These are phyloP conservation scores for Holotrichia oblita DNA, from an alignment of 1,140 invertebrate species.

Conservation along the genomic window DNA sequence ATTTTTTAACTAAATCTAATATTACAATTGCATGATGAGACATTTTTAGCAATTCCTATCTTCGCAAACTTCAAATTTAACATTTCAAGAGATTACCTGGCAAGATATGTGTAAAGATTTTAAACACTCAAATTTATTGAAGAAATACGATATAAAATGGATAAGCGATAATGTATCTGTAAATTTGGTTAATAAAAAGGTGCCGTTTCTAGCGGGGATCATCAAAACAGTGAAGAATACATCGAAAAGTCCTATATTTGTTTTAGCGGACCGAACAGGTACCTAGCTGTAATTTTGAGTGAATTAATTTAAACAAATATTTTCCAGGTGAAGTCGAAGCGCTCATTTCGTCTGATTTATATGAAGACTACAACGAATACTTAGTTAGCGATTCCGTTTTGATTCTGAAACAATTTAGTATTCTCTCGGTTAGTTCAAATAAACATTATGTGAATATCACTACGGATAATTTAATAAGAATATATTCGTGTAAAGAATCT, in stretches of 20 bases:
- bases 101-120: constrained; percentile 22
- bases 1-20: no score
- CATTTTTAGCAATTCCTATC: neutral
- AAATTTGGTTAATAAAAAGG: constrained; percentile 22
- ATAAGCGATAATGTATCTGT: neutral
- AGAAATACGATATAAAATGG: neutral
- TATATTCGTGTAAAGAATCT: constrained; percentile 2
- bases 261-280: neutral
- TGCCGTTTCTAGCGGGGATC: neutral
- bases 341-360: neutral
- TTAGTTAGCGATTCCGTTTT: neutral
- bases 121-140: neutral
- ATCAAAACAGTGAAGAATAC: neutral
- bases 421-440: neutral
- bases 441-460: constrained; percentile 24
- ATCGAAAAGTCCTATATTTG: constrained; percentile 7
- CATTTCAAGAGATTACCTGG: neutral
- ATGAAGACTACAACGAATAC: constrained; percentile 13
- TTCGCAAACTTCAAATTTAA: neutral
- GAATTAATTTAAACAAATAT: neutral
- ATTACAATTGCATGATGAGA: no score
- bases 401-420: constrained; percentile 6
- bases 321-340: neutral
- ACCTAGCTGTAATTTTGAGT: neutral
- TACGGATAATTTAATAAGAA: constrained; percentile 3